A percentile compares a stretch with the other conserved stretches of the same genome.
These are phyloP conservation scores for Trachymyrmex cornetzi DNA, from an alignment of 1,140 invertebrate genomes.

Conservation along the genomic window DNA sequence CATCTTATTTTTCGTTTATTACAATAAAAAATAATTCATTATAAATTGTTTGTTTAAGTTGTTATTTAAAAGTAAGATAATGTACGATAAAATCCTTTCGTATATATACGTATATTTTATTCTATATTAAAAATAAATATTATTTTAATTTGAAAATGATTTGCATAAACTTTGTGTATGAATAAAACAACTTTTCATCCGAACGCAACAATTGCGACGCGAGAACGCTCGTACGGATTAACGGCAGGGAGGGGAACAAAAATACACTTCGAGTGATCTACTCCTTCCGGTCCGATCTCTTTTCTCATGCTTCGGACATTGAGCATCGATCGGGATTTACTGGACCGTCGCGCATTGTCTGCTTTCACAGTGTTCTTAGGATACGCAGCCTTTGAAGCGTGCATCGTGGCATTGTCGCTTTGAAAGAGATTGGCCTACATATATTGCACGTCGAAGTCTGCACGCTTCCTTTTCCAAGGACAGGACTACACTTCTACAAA, in stretches of 20 bases:
- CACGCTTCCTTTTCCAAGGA: not conserved
- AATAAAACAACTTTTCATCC: constrained; percentile 17
- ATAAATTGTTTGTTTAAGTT: not conserved
- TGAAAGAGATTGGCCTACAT: constrained; percentile 55
- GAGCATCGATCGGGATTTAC: constrained; percentile 67
- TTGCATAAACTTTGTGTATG: not conserved
- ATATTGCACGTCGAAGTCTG: constrained; percentile 25
- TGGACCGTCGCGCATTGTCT: constrained; percentile 69
- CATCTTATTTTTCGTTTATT: not conserved
- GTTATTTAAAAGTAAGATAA: not conserved
- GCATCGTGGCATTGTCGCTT: constrained; percentile 33
- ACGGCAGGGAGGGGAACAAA: constrained; percentile 35
- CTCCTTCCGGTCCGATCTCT: constrained; percentile 57
- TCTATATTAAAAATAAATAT: not conserved
- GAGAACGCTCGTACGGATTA: constrained; percentile 42
- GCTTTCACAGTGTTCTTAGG: constrained; percentile 64
- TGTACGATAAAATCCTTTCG: not conserved
- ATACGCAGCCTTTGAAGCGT: constrained; percentile 56
- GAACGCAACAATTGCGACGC: not conserved
- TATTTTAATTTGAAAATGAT: not conserved
- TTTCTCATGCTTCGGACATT: constrained; percentile 60
- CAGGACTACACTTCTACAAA: not conserved
- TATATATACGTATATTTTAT: not conserved
- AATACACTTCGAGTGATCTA: constrained; percentile 34
- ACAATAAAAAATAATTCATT: not conserved